phyloP scores from a whole-genome alignment of 2,888 invertebrate species.

The Mamestra brassicae region DNA sequence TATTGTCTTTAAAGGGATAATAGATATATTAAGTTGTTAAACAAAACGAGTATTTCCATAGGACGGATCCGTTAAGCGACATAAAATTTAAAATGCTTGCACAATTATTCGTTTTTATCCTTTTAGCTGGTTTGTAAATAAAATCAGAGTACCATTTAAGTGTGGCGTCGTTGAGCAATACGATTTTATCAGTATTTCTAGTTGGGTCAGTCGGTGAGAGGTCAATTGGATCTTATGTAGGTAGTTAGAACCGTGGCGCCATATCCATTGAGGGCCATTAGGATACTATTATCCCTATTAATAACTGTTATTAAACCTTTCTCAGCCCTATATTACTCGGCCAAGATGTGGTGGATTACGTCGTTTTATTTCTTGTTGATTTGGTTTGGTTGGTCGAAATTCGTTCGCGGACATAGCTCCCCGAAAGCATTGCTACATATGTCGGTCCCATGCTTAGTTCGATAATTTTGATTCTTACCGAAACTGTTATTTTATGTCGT shows the following conservation, averaged over 20 bases:
- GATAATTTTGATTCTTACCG: not conserved
- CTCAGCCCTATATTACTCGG: not conserved
- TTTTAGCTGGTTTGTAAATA: not conserved
- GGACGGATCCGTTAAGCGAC: not conserved
- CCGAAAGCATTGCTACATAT: not conserved
- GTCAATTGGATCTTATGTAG: constrained; percentile 36
- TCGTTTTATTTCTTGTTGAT: not conserved
- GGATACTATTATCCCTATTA: constrained; percentile 15
- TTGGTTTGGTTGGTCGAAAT: not conserved
- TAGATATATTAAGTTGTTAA: constrained; percentile 1
- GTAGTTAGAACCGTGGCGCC: constrained; percentile 36
- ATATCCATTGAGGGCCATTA: constrained; percentile 1
- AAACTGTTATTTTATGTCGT: not conserved
- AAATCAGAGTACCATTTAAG: constrained; percentile 15
- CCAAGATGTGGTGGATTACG: not conserved
- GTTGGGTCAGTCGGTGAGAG: constrained; percentile 27
- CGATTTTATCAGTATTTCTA: constrained; percentile 28
- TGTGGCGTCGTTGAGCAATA: constrained; percentile 8
- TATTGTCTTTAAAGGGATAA: constrained; percentile 6
- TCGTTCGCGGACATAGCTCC: not conserved
- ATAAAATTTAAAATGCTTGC: not conserved
- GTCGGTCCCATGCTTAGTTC: not conserved
- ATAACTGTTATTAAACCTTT: constrained; percentile 12
- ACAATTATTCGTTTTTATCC: not conserved
- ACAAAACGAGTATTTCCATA: not conserved